Conservation (phyloP, 2,113 vertebrate genomes). For the Pimephales promelas region DNA sequence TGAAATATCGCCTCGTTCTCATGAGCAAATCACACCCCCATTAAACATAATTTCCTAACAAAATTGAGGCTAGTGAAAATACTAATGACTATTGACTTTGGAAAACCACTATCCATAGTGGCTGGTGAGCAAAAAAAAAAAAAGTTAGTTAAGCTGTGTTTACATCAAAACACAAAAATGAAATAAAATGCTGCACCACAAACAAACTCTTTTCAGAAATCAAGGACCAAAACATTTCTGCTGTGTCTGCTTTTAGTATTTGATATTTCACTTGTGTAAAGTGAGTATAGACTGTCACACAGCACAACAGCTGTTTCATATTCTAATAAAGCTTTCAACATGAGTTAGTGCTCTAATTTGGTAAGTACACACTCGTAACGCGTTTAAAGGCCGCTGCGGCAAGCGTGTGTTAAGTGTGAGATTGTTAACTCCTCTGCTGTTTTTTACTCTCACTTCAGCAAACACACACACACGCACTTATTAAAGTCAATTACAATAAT, state of each 20-base stretch:
- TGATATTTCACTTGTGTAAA: conserved; percentile 35
- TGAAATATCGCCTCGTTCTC: too few species aligned
- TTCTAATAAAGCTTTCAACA: conserved; percentile 71
- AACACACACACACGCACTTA: conserved; percentile 68
- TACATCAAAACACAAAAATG: background rate
- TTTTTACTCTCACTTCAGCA: conserved; percentile 52
- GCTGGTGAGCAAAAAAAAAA: too few species aligned
- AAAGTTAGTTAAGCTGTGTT: background rate
- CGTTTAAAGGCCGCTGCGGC: conserved; percentile 65
- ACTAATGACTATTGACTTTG: too few species aligned
- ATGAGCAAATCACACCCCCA: too few species aligned
- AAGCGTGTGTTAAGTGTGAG: conserved; percentile 64
- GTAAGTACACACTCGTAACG: conserved; percentile 66
- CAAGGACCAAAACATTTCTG: too few species aligned
- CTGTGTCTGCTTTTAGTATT: background rate
- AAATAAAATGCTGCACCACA: too few species aligned
- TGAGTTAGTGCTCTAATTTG: conserved; percentile 76
- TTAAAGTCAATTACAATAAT: conserved; percentile 71
- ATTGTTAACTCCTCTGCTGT: conserved; percentile 55
- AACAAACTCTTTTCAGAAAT: background rate
- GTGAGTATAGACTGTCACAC: conserved; percentile 33
- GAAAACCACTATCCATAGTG: too few species aligned
- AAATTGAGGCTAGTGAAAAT: too few species aligned
- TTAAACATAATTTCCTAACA: too few species aligned
- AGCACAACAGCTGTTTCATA: conserved; percentile 62